Conservation (phyloP, 1,140 invertebrate genomes). For the Colletes latitarsis region DNA sequence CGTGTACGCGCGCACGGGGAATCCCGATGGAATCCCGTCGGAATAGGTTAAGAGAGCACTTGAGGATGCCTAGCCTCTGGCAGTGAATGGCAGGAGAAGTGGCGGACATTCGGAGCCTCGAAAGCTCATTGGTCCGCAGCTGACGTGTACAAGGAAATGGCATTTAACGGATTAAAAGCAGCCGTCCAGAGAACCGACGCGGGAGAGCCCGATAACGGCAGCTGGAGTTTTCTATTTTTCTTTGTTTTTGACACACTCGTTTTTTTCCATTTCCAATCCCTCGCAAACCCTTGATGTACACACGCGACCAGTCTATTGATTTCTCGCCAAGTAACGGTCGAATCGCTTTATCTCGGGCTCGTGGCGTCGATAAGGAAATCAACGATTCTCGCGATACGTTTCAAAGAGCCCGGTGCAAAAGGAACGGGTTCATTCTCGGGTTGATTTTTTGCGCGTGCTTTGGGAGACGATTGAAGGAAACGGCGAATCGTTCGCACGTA, state of each 20-base stretch:
- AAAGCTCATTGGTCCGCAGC: slow-evolving; percentile 64
- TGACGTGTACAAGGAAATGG: slow-evolving; percentile 70
- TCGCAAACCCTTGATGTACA: neutral
- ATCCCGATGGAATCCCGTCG: slow-evolving; percentile 50
- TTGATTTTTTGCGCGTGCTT: neutral
- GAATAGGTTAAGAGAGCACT: slow-evolving; percentile 58
- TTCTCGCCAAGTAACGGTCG: slow-evolving; percentile 18
- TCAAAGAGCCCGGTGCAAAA: neutral
- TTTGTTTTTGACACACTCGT: slow-evolving; percentile 16
- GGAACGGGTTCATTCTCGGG: too few relatives aligned
- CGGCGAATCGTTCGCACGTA: neutral
- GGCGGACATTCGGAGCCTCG: slow-evolving; percentile 55
- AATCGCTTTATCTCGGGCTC: neutral
- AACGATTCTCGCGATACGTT: neutral
- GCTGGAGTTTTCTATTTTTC: slow-evolving; percentile 14
- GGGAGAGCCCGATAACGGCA: slow-evolving; percentile 44
- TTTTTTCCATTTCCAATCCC: neutral
- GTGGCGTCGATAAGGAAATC: slow-evolving; percentile 4
- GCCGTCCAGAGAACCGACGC: slow-evolving; percentile 46
- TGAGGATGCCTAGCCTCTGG: slow-evolving; percentile 34
- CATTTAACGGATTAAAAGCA: slow-evolving; percentile 69
- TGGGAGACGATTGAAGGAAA: neutral
- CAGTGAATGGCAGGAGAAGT: slow-evolving; percentile 51
- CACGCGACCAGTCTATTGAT: slow-evolving; percentile 26
- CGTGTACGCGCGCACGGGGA: slow-evolving; percentile 24